Conservation (phyloP, 2,113 vertebrate species). For the Chionodraco myersi region DNA sequence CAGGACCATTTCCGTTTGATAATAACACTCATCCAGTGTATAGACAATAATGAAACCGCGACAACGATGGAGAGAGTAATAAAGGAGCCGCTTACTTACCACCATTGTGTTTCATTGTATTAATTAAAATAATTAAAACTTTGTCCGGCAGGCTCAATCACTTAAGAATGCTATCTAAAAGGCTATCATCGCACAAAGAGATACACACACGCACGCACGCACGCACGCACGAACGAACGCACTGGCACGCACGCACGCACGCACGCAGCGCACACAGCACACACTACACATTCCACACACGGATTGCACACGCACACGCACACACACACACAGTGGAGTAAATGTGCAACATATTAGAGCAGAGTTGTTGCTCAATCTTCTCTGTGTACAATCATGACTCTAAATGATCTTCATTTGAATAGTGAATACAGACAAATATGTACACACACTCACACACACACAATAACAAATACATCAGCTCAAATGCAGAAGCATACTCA, state of each 20-base stretch:
- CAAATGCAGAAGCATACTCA: neutral
- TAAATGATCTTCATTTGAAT: conserved; percentile 14
- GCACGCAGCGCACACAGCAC: neutral
- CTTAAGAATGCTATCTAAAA: conserved; percentile 44
- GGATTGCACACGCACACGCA: too few relatives aligned
- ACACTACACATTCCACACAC: neutral
- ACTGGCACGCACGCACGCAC: too few relatives aligned
- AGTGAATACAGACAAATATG: neutral
- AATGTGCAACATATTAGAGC: conserved; percentile 43
- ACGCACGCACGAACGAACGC: too few relatives aligned
- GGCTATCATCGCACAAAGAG: conserved; percentile 42
- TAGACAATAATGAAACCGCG: conserved; percentile 59
- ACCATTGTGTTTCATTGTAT: conserved; percentile 57
- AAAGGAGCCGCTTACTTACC: conserved; percentile 44
- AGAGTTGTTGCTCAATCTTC: conserved; percentile 45
- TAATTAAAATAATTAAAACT: conserved; percentile 73
- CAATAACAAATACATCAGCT: neutral
- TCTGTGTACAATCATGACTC: conserved; percentile 34
- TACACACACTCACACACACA: conserved; percentile 29
- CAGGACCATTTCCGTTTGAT: conserved; percentile 65
- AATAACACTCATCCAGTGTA: conserved; percentile 66
- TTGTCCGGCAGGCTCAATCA: conserved; percentile 42
- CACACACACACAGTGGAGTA: neutral
- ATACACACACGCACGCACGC: neutral
- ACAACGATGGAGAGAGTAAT: conserved; percentile 61